Base-by-base conservation (phyloP, 2,113 vertebrate species). In the Gobius niger region DNA sequence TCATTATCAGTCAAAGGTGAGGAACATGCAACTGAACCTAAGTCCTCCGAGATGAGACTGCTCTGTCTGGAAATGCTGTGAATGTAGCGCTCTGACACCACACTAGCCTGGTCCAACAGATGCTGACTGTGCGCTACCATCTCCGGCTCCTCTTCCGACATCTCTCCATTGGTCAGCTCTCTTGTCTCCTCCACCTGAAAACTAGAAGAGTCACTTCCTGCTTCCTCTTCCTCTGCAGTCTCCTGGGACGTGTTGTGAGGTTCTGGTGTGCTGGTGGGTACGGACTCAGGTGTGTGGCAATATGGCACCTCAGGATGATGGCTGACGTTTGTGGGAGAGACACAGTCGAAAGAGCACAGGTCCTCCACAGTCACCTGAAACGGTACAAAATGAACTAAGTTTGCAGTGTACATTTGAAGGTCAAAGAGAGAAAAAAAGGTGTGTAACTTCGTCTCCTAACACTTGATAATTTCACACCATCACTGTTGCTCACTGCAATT, bases 71-170 rank as follows among this genome's bases (percentile, higher is more conserved):
- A 96, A 41, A 94, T 78, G 80, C 77, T 93, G 76, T 85, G 80
- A 12, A 88, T 81, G 0, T 95, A 95, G 3, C 85, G 87, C 75
- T 96, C 94, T 0, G 94, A 93, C 0, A 96, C 96, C 74, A 93
- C 77, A 0, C 95, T 93, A 16, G 95, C 94, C 75, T 96, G 94
- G 81, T 95, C 94, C 81, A 96, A 85, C 74, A 96, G 94, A 81
- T 93, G 93, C 68, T 76, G 57, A 0, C 82, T 51, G 1, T 84
- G 83, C 0, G 70, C 78, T 11, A 67, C 4, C 1, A 70, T 46
- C n/a, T 89, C 88, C 18, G 91, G 91, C 0, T 92, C 91, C 14
- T 93, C 92, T 34, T 95, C 94, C 0, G 95, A 94, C 6, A 94
- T 91, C 67, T 95, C 96, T 14, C 87, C 80, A 0, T 94, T 96